Conservation (phyloP, 2,797 vertebrate genomes). For the Molossus molossus region DNA sequence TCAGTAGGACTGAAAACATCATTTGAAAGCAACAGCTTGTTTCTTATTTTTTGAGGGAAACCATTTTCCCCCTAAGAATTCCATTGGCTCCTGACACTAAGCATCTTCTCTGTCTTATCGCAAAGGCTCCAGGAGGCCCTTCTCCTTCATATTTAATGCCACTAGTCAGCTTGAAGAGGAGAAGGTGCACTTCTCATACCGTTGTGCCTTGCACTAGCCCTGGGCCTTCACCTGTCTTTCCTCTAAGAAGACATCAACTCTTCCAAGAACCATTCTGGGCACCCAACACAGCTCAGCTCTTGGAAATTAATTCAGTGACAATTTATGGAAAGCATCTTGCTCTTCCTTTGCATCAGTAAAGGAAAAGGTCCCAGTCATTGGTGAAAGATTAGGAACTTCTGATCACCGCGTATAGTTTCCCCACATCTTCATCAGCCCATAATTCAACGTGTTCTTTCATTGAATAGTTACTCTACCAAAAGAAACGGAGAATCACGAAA, state of each 20-base stretch:
- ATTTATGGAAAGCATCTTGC: background rate
- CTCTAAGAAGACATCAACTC: background rate
- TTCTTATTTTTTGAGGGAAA: conserved; percentile 27
- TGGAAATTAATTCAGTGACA: background rate
- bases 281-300: background rate
- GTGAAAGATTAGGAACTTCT: background rate
- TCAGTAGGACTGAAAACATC: background rate
- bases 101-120: background rate
- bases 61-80: background rate
- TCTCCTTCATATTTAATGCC: background rate
- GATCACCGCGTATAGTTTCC: background rate
- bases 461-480: conserved; percentile 34
- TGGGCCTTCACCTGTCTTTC: background rate
- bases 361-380: background rate
- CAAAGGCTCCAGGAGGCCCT: background rate
- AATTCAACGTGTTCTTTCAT: background rate
- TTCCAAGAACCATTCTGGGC: background rate
- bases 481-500: conserved; percentile 25
- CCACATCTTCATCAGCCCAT: background rate
- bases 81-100: background rate
- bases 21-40: conserved; percentile 27
- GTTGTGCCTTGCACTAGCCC: background rate
- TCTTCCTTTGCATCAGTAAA: background rate
- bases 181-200: background rate
- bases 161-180: background rate